Evolutionary conservation across 2,888 invertebrate species (phyloP).

Genomic region (Aquatica leii): DNA sequence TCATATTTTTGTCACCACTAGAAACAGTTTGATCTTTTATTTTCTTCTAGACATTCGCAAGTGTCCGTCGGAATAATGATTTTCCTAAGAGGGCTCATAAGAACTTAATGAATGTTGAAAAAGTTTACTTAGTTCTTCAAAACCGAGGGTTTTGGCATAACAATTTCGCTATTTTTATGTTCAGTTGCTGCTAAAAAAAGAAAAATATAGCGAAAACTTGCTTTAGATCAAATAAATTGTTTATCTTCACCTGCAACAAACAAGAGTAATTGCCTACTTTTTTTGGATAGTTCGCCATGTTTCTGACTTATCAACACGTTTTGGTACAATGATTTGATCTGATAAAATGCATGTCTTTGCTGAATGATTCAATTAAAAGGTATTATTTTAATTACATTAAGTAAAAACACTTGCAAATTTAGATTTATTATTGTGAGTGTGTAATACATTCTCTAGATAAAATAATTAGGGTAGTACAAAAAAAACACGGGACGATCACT

Average conservation of each 20-base stretch:
- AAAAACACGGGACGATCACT: not conserved
- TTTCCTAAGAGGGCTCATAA: not conserved
- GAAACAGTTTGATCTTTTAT: not conserved
- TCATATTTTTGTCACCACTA: not conserved
- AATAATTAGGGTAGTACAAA: not conserved
- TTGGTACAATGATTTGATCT: too few relatives aligned
- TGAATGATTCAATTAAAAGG: too few relatives aligned
- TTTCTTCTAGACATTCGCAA: not conserved
- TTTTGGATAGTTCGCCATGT: not conserved
- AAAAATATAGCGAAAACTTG: not conserved
- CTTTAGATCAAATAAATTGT: too few relatives aligned
- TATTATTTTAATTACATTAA: not conserved
- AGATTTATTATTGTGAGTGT: too few relatives aligned
- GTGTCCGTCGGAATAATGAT: not conserved
- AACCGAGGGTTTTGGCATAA: not conserved
- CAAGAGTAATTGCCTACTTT: not conserved
- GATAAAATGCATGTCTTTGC: too few relatives aligned
- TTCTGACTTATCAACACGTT: not conserved
- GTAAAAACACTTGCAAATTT: not conserved
- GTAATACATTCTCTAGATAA: not conserved
- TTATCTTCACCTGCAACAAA: not conserved
- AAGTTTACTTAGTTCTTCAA: not conserved
- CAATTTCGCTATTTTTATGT: not conserved
- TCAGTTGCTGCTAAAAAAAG: not conserved
- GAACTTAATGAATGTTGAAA: not conserved